Evolutionary conservation across 2,888 invertebrate genomes (phyloP).

Genomic region (Poecilobothrus nobilitatus): DNA sequence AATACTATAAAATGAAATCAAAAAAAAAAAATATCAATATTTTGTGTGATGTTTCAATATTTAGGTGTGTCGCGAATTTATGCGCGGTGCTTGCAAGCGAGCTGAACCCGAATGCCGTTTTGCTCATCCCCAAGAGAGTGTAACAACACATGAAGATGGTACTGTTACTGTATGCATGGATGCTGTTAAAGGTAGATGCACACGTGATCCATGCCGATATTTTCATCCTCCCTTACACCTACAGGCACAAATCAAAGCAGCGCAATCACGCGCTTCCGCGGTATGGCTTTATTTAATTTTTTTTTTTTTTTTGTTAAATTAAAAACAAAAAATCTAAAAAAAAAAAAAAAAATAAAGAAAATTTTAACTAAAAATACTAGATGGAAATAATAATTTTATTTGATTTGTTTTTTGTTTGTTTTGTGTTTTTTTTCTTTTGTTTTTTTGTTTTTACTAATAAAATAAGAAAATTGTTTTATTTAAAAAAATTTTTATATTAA

Average conservation of each 20-base stretch:
- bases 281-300: conserved; percentile 49
- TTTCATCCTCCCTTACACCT: conserved; percentile 99
- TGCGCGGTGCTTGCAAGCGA: conserved; percentile 97
- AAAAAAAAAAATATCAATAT: conserved; percentile 21
- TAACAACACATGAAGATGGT: conserved; percentile 95
- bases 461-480: no score
- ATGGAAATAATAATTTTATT: no score
- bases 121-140: conserved; percentile 96
- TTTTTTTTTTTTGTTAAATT: conserved; percentile 10
- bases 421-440: no score
- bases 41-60: conserved; percentile 30
- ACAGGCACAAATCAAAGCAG: conserved; percentile 97
- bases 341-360: conserved; percentile 8
- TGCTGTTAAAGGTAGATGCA: conserved; percentile 97
- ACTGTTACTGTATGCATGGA: conserved; percentile 99
- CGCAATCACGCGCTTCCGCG: conserved; percentile 88
- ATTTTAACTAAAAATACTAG: not conserved
- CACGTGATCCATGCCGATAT: conserved; percentile 99
- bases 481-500: no score
- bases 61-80: conserved; percentile 97
- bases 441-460: no score
- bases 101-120: conserved; percentile 96
- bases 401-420: no score
- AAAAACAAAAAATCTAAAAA: conserved; percentile 14
- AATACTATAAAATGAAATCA: conserved; percentile 19